Evolutionary conservation across 2,113 vertebrate species (phyloP).

Genomic region (Sander vitreus): DNA sequence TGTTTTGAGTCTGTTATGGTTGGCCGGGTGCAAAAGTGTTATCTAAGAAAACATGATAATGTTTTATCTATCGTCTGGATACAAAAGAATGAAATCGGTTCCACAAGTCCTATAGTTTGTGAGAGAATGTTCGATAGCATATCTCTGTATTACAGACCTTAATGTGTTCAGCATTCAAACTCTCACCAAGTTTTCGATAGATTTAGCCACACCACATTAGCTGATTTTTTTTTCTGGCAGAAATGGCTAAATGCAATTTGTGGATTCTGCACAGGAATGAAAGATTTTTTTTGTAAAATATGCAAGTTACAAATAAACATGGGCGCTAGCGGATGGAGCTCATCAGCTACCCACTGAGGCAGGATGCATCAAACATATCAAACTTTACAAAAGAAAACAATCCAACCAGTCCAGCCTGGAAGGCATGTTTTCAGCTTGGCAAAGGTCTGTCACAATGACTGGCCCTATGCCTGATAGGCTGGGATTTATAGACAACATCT

Average conservation of each 20-base stretch:
- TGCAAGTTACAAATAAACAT: background rate
- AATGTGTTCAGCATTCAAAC: constrained; percentile 13
- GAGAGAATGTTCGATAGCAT: constrained; percentile 18
- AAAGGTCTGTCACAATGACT: constrained; percentile 63
- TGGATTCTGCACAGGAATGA: constrained; percentile 5
- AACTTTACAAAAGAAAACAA: constrained; percentile 59
- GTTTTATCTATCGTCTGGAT: constrained; percentile 52
- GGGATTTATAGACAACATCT: constrained; percentile 52
- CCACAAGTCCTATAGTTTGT: constrained; percentile 20
- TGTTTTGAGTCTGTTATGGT: constrained; percentile 59
- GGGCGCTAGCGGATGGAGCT: background rate
- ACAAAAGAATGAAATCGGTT: constrained; percentile 55
- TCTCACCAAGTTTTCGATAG: background rate
- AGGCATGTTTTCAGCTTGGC: constrained; percentile 54
- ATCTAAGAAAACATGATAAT: constrained; percentile 52
- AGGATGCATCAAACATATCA: constrained; percentile 49
- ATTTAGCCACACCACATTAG: background rate
- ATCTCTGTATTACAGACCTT: background rate
- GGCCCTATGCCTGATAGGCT: constrained; percentile 57
- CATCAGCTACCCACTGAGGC: constrained; percentile 6
- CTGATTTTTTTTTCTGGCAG: background rate
- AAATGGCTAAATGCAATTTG: background rate
- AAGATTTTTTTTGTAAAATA: background rate
- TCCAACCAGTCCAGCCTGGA: constrained; percentile 29
- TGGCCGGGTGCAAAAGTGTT: constrained; percentile 42